Evolutionary conservation across 2,113 vertebrate species (phyloP), one percentile per base, ranked within the genome.

Genomic region (Leucoraja erinaceus): DNA sequence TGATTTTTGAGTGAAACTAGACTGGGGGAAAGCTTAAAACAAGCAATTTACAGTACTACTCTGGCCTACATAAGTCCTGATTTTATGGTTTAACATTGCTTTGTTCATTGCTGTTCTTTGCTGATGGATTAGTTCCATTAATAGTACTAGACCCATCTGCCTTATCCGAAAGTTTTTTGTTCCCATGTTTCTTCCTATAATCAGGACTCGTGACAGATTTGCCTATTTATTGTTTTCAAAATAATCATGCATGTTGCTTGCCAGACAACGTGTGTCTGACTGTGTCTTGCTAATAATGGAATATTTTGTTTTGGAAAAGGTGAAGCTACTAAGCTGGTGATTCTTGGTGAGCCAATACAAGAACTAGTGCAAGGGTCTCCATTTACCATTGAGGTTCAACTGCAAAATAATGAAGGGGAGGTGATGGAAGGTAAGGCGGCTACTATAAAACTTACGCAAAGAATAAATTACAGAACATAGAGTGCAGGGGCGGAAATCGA

Each of bases 261-360:
- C 1, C 81, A 59, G 56, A n/a, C 9, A 83, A 47, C n/a, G 81
- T 11, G 56, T 31, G 56, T n/a, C 56, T 59, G 61, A 86, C 22
- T n/a, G 16, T 12, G 28, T 61, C 54, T 84, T 84, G 12, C 25
- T 61, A 59, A 59, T 59, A 25, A 81, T 83, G 79, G 3, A 63
- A 88, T 33, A 14, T 88, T 16, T 86, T 11, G 14, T 88, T 63
- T 88, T 88, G 59, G 90, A 18, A 91, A 72, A 97, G 97, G 94
- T 93, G 96, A 94, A 25, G 95, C 95, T 63, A 94, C 93, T 9
- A 95, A 94, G 93, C 95, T 95, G 0, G 94, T 93, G 93, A 94
- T 96, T 56, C 84, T 94, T 93, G 95, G 96, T 93, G 95, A 96
- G 0, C 95, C 95, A 83, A 93, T 96, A 92, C 95, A 96, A 93